Evolutionary conservation across 2,888 invertebrate species (phyloP).

Genomic region (Luperina testacea): DNA sequence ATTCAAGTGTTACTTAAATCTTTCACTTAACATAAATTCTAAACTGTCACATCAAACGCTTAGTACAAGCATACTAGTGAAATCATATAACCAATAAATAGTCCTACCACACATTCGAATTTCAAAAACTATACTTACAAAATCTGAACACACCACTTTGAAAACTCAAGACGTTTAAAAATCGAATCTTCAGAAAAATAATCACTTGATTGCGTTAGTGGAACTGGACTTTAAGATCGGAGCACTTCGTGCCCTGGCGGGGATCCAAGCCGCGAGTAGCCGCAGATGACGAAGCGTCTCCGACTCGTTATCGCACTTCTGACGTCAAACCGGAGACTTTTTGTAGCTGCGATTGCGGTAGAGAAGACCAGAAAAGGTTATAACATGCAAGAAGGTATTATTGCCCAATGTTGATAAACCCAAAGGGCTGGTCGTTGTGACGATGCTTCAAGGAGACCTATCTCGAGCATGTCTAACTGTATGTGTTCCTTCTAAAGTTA

Average conservation of each 20-base stretch:
- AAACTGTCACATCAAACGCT: not conserved
- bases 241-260: slow-evolving; percentile 81
- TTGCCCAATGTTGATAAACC: not conserved
- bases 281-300: slow-evolving; percentile 83
- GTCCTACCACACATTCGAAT: not conserved
- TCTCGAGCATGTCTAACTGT: not conserved
- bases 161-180: slow-evolving; percentile 26
- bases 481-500: not conserved
- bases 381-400: not conserved
- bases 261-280: slow-evolving; percentile 84
- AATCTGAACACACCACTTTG: slow-evolving; percentile 4
- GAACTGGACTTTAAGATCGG: slow-evolving; percentile 63
- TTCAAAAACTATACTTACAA: not conserved
- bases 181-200: slow-evolving; percentile 21
- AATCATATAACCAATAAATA: not conserved
- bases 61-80: not conserved
- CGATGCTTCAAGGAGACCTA: not conserved
- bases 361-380: not conserved
- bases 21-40: not conserved
- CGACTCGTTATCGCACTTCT: slow-evolving; percentile 78
- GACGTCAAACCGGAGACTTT: slow-evolving; percentile 65
- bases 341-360: slow-evolving; percentile 30
- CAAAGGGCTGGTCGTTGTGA: not conserved
- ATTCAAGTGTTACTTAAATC: slow-evolving; percentile 14
- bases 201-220: slow-evolving; percentile 51